These are phyloP conservation scores for Sebastes minor DNA, from an alignment of 2,797 vertebrate species.

Conservation along the genomic window DNA sequence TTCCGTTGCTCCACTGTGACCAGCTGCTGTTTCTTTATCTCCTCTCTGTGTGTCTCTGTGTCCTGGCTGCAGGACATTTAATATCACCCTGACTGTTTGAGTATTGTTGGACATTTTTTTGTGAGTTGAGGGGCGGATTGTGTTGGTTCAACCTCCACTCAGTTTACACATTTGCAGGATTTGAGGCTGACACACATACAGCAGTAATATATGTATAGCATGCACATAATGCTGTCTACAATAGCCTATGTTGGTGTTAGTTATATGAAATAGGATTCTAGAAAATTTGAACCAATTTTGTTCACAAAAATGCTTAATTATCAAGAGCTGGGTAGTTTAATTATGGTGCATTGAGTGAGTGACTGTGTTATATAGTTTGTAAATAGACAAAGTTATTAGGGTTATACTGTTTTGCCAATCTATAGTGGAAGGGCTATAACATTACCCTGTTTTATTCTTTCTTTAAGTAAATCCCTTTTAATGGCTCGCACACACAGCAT, in stretches of 20 bases:
- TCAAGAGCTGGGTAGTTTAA: not conserved
- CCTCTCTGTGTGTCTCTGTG: not conserved
- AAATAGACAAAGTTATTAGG: too few relatives aligned
- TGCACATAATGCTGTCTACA: rapidly evolving
- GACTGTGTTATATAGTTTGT: too few relatives aligned
- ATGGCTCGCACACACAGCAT: not conserved
- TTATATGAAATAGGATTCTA: not conserved
- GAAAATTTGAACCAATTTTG: not conserved
- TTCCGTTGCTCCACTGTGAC: constrained; percentile 34
- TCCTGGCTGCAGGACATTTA: constrained; percentile 33
- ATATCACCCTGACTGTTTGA: not conserved
- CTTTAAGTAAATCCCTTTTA: not conserved
- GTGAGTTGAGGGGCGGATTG: constrained; percentile 8
- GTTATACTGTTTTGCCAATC: too few relatives aligned
- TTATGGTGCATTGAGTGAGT: not conserved
- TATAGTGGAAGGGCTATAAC: not conserved
- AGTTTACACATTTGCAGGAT: constrained; percentile 4
- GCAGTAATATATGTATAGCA: rapidly evolving
- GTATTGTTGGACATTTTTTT: not conserved
- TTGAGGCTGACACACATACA: not conserved
- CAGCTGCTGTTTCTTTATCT: constrained; percentile 52
- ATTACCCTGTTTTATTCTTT: not conserved
- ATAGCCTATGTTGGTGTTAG: not conserved
- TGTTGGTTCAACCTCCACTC: not conserved
- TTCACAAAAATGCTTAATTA: not conserved